phyloP scores from a whole-genome alignment of 1,140 invertebrate genomes.

The Monomorium pharaonis region DNA sequence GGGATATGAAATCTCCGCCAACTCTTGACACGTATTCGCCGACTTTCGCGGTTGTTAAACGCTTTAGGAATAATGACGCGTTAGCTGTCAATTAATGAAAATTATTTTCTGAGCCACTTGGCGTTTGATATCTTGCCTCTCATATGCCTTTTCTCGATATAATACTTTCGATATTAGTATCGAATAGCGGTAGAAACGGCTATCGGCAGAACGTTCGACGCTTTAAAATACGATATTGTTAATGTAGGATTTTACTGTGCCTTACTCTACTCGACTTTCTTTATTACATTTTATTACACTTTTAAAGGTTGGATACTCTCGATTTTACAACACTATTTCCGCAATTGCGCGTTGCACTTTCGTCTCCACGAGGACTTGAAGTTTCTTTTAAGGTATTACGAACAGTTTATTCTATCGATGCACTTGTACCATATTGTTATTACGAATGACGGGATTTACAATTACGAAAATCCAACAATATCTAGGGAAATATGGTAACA shows the following conservation, averaged over 20 bases:
- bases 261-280: background rate
- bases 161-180: background rate
- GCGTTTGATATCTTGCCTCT: conserved; percentile 43
- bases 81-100: background rate
- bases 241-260: background rate
- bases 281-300: conserved; percentile 19
- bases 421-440: background rate
- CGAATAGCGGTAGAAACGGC: background rate
- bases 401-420: background rate
- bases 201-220: background rate
- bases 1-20: background rate
- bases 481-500: background rate
- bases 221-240: conserved; percentile 49
- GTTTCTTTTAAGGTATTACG: background rate
- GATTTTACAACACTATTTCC: conserved; percentile 39
- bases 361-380: background rate
- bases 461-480: conserved; percentile 16
- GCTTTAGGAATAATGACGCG: background rate
- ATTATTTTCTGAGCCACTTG: conserved; percentile 8
- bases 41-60: background rate
- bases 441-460: background rate
- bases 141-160: conserved; percentile 13
- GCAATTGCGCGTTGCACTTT: background rate
- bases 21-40: background rate
- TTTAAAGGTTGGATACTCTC: conserved; percentile 21